Evolutionary conservation across 2,888 invertebrate species (phyloP), one percentile per base, ranked within the genome.

Genomic region (Metopia argyrocephala): DNA sequence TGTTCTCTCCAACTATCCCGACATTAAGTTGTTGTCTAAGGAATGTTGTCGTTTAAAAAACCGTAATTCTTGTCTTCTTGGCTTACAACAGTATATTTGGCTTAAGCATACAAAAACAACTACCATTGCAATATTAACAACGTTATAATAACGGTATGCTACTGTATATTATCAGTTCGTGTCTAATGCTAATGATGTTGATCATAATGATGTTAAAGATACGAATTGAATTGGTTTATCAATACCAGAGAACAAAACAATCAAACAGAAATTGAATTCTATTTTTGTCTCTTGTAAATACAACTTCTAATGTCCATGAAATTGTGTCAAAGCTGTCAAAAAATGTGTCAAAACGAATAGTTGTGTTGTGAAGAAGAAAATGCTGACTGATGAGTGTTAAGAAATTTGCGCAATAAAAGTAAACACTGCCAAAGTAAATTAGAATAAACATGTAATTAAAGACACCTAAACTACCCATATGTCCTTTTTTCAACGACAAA

Each of bases 11-110:
- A 62, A 46, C 71, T 28, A 76, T 73, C 76, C 64, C 78, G 69
- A 81, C 81, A 78, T 81, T 66, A 78, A 81, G 74, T 74, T 78
- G 81, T 74, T 78, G 81, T 81, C 81, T 78, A 66, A 70, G 78
- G 81, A 81, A 81, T 81, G 81, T 78, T 78, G 78, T 70, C 76
- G 76, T 76, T 79, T 61, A 66, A 78, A 78, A 76, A 81, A 69
- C 73, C 76, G 74, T 81, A 81, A 81, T 74, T 78, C 81, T 74
- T 78, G 59, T 70, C 48, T 73, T 78, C 69, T 74, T 81, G 65
- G 56, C 78, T 70, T 73, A 73, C 57, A 76, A 54, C 28, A 78
- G 25, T 46, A 46, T 48, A 50, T 68, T 69, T 48, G 69, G 38
- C 50, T 50, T 18, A 50, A 25, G 23, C 25, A 20, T 28, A 46